phyloP scores from a whole-genome alignment of 2,797 vertebrate species.

The Pseudochaenichthys georgianus region DNA sequence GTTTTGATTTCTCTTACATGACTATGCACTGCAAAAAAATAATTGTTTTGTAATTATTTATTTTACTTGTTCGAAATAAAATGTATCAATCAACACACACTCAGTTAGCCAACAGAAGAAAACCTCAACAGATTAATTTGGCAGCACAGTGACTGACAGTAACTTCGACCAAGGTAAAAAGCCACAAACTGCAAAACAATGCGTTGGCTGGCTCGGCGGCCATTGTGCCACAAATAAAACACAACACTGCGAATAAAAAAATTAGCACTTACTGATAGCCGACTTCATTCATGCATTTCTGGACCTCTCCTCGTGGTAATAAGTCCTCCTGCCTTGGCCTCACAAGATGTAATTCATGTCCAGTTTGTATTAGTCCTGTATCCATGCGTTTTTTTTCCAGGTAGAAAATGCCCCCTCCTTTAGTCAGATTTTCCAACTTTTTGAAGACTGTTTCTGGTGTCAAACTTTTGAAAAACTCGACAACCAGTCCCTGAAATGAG shows the following conservation, averaged over 20 bases:
- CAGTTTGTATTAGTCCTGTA: no score
- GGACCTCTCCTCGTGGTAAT: not conserved
- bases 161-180: not conserved
- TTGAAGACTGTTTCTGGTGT: not conserved
- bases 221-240: not conserved
- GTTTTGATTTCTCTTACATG: no score
- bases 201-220: not conserved
- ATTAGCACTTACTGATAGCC: not conserved
- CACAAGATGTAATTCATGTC: not conserved
- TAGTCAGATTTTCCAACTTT: not conserved
- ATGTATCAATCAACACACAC: not conserved
- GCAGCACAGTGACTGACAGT: not conserved
- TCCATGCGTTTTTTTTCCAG: not conserved
- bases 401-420: not conserved
- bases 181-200: not conserved
- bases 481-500: no score
- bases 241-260: not conserved
- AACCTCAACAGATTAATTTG: not conserved
- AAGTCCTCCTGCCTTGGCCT: no score
- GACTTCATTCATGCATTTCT: not conserved
- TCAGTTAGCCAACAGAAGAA: not conserved
- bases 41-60: no score
- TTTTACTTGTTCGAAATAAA: no score
- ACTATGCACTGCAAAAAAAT: no score
- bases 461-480: not conserved